Evolutionary conservation across 2,797 vertebrate species (phyloP).

Genomic region (Sebastes kiyomatsui): DNA sequence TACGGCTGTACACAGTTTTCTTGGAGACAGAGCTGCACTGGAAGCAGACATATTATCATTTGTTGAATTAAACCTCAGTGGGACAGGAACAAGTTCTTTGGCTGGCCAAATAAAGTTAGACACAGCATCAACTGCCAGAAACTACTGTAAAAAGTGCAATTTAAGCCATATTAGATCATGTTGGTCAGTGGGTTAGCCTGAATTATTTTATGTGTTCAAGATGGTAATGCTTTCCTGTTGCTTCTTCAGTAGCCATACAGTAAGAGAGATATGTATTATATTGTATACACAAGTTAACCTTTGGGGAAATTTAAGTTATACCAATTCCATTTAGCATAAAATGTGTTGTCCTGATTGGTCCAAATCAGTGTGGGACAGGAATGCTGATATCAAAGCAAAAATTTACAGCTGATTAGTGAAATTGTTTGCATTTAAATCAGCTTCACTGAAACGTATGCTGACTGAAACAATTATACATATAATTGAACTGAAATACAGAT

Average conservation of each 20-base stretch:
- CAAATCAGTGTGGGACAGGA: background rate
- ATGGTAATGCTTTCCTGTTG: background rate
- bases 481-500: background rate
- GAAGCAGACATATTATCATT: constrained; percentile 9
- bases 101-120: background rate
- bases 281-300: background rate
- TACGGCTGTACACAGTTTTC: constrained; percentile 16
- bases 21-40: constrained; percentile 10
- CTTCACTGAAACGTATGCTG: background rate
- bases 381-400: background rate
- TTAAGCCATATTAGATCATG: background rate
- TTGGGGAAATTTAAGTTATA: background rate
- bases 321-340: background rate
- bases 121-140: background rate
- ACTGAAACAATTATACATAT: background rate
- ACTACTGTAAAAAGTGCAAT: constrained; percentile 13
- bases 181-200: background rate
- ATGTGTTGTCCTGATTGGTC: background rate
- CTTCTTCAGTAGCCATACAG: background rate
- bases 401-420: background rate
- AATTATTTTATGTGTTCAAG: background rate
- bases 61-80: constrained; percentile 7
- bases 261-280: background rate
- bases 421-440: background rate
- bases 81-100: background rate